A percentile compares a stretch with the other conserved stretches of the same genome.
phyloP scores from a whole-genome alignment of 2,113 vertebrate species.

The Crotophaga sulcirostris region DNA sequence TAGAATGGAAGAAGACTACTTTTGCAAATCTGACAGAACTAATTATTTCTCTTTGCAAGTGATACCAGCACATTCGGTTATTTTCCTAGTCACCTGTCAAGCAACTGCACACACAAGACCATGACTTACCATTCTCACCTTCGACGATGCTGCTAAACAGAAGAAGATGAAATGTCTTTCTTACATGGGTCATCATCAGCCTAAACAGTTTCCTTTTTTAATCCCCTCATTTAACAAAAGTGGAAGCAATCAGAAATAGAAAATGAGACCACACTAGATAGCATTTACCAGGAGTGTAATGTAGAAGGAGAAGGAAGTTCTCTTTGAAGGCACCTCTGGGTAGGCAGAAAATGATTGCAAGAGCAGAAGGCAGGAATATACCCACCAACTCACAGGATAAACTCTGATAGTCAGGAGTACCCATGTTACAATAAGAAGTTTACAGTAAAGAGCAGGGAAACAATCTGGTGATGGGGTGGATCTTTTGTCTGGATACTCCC shows the following conservation, averaged over 20 bases:
- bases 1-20: neutral
- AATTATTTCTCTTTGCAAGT: neutral
- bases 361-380: neutral
- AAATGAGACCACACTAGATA: neutral
- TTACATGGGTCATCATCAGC: neutral
- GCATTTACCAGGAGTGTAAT: neutral
- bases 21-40: neutral
- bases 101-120: neutral
- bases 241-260: neutral
- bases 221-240: neutral
- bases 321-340: neutral
- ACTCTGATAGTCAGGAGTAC: neutral
- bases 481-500: neutral
- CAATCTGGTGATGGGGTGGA: neutral
- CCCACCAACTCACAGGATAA: neutral
- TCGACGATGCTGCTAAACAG: neutral
- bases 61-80: neutral
- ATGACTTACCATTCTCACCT: neutral
- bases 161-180: neutral
- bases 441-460: neutral
- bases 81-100: neutral
- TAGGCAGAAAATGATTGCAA: neutral
- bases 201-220: neutral
- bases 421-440: rapidly evolving
- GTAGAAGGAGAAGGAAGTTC: neutral